Percentiles rank a stretch among this genome's conserved stretches.
These are phyloP conservation scores for Agonum fuliginosum DNA, from an alignment of 2,888 invertebrate species.

Conservation along the genomic window DNA sequence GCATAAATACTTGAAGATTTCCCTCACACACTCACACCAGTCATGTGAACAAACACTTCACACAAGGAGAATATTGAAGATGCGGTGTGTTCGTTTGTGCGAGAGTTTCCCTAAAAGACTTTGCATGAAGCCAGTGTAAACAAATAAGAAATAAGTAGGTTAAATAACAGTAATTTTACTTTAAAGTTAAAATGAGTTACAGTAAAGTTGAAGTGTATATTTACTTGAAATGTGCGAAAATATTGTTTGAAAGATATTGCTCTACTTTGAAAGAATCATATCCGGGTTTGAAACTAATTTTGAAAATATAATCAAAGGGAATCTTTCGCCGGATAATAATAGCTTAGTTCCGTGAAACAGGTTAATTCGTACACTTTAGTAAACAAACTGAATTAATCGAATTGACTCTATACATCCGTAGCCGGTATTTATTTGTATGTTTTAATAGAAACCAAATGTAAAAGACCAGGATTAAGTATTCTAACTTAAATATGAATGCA, in stretches of 20 bases:
- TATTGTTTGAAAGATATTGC: slow-evolving; percentile 1
- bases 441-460: too few species aligned
- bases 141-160: slow-evolving; percentile 3
- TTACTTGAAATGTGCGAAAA: not conserved
- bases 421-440: too few species aligned
- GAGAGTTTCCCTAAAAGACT: not conserved
- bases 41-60: slow-evolving; percentile 28
- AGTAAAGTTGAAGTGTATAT: not conserved
- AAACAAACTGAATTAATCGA: too few species aligned
- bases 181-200: not conserved
- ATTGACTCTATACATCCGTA: too few species aligned
- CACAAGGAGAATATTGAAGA: too few species aligned
- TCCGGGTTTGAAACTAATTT: not conserved
- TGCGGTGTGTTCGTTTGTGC: not conserved
- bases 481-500: too few species aligned
- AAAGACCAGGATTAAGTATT: too few species aligned
- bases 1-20: slow-evolving; percentile 41
- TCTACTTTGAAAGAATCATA: not conserved
- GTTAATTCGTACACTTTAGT: too few species aligned
- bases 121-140: not conserved
- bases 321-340: too few species aligned
- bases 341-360: too few species aligned
- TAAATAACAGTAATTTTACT: not conserved
- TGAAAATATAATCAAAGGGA: too few species aligned
- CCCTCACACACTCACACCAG: not conserved